These are phyloP conservation scores for Sebastes cheni DNA, from an alignment of 2,797 vertebrate genomes.

Conservation along the genomic window DNA sequence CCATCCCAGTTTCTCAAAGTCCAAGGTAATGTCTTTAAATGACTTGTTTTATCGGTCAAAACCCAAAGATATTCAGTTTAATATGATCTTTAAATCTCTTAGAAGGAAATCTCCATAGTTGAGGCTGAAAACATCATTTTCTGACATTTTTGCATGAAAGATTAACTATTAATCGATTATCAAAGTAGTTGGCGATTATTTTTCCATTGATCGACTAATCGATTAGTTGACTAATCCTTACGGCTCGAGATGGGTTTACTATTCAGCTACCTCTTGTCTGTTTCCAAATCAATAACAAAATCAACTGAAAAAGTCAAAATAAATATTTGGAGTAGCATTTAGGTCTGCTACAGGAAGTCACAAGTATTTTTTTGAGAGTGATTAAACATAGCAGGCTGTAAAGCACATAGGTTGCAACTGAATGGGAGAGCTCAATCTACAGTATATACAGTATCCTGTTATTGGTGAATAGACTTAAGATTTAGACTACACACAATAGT, in stretches of 20 bases:
- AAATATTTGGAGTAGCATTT: background rate
- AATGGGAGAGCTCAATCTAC: background rate
- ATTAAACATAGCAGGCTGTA: background rate
- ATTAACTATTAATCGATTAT: background rate
- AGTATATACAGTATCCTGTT: background rate
- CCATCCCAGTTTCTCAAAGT: too few relatives aligned
- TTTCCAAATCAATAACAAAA: background rate
- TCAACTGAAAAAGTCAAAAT: too few relatives aligned
- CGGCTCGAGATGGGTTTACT: background rate
- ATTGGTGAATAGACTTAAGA: background rate
- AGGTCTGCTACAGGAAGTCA: background rate
- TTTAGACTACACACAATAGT: background rate
- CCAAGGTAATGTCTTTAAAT: background rate
- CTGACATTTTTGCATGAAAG: background rate
- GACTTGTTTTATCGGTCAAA: background rate
- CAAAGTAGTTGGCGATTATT: background rate
- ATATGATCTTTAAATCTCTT: background rate
- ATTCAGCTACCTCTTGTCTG: background rate
- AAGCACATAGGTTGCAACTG: background rate
- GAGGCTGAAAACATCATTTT: background rate
- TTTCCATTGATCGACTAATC: background rate
- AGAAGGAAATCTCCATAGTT: background rate
- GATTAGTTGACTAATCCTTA: background rate
- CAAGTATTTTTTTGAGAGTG: background rate
- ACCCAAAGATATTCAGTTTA: background rate